A percentile compares a stretch with the other conserved stretches of the same genome.
Conservation (phyloP, 2,888 invertebrate genomes). For the Dicyrtomina minuta region DNA sequence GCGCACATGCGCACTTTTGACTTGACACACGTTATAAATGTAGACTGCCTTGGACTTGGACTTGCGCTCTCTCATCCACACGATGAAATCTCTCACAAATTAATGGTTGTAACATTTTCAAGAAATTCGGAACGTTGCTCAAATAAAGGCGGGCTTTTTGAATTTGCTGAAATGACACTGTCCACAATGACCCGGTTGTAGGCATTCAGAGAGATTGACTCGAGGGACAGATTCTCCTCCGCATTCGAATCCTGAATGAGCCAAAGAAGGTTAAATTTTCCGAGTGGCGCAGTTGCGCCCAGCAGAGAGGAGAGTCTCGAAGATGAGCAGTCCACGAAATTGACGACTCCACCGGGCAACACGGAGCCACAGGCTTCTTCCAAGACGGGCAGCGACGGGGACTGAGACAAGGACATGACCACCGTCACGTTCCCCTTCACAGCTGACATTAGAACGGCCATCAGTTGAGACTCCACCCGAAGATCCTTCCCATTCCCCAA, state of each 20-base stretch:
- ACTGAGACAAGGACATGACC: conserved; percentile 11
- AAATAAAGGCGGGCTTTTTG: too few species aligned
- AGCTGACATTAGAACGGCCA: conserved; percentile 14
- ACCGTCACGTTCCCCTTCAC: conserved; percentile 22
- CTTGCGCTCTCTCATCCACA: too few species aligned
- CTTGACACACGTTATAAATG: too few species aligned
- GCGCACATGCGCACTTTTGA: too few species aligned
- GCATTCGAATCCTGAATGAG: conserved; percentile 17
- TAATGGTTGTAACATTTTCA: too few species aligned
- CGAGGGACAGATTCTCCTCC: not conserved
- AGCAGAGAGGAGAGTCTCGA: not conserved
- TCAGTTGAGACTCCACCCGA: not conserved
- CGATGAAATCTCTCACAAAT: too few species aligned
- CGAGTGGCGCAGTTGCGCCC: not conserved
- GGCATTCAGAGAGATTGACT: not conserved
- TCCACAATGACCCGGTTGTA: conserved; percentile 14
- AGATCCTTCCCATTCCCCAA: conserved; percentile 4
- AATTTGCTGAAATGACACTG: not conserved
- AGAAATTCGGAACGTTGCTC: too few species aligned
- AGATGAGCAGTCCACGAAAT: conserved; percentile 2
- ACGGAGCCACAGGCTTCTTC: not conserved
- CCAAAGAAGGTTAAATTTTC: conserved; percentile 24
- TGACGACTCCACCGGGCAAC: conserved; percentile 22
- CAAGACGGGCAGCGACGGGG: conserved; percentile 8
- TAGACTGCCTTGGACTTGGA: too few species aligned